phyloP scores from a whole-genome alignment of 2,797 vertebrate species.

The Morus bassanus region DNA sequence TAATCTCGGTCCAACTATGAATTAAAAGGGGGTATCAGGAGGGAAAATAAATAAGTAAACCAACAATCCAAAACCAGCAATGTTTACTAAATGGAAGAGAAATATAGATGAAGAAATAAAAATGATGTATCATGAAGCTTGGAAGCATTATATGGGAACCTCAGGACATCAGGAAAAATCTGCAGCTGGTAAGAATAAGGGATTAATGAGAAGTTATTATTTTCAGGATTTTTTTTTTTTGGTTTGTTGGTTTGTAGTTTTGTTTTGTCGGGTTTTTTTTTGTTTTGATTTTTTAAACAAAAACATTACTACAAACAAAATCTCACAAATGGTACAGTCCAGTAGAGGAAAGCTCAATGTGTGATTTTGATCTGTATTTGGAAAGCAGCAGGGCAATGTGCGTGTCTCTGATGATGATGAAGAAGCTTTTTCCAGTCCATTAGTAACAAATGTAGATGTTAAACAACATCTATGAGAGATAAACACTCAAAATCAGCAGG shows the following conservation, averaged over 20 bases:
- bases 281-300: not conserved
- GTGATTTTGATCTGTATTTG: not conserved
- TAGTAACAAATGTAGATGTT: slow-evolving; percentile 25
- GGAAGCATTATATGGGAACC: not conserved
- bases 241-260: not conserved
- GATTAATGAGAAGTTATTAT: not conserved
- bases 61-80: not conserved
- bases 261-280: not conserved
- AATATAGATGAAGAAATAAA: not conserved
- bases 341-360: not conserved
- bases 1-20: not conserved
- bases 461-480: not conserved
- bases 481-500: slow-evolving; percentile 24
- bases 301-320: not conserved
- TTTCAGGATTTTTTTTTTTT: not conserved
- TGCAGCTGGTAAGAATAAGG: not conserved
- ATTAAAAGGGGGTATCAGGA: not conserved
- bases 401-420: not conserved
- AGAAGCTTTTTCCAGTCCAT: slow-evolving; percentile 38
- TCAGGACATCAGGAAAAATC: not conserved
- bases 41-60: not conserved
- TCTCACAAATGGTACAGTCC: not conserved
- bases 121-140: not conserved
- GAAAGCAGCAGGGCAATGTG: not conserved
- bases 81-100: not conserved